These are phyloP conservation scores for Hippopotamyrus pictus DNA, from an alignment of 2,797 vertebrate species.

Conservation along the genomic window DNA sequence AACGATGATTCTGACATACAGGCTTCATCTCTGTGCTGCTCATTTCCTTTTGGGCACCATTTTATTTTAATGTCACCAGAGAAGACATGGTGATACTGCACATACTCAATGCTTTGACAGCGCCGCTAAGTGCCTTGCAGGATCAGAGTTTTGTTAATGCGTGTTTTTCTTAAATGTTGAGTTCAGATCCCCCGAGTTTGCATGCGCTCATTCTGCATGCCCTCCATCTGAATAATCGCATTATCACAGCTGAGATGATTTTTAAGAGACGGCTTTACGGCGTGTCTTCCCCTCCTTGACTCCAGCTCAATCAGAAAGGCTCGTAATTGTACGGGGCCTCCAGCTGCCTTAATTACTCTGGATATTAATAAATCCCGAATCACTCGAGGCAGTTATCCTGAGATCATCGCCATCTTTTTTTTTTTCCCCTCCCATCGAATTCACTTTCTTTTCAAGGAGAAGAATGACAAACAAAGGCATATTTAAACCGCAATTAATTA, in stretches of 20 bases:
- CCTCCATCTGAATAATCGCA: not conserved
- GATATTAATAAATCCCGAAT: slow-evolving; percentile 15
- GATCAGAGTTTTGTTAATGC: slow-evolving; percentile 9
- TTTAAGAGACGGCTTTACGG: not conserved
- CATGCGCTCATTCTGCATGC: not conserved
- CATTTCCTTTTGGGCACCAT: not conserved
- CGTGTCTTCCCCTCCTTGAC: slow-evolving; percentile 10
- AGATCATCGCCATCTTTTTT: slow-evolving; percentile 17
- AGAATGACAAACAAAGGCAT: slow-evolving; percentile 13
- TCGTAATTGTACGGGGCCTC: slow-evolving; percentile 7
- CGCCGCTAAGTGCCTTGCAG: not conserved
- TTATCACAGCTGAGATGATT: not conserved
- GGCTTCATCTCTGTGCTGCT: not conserved
- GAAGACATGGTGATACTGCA: not conserved
- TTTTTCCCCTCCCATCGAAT: not conserved
- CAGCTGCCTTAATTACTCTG: slow-evolving; percentile 18
- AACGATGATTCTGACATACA: not conserved
- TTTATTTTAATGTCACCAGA: slow-evolving; percentile 10
- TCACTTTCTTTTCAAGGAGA: slow-evolving; percentile 14
- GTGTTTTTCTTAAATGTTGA: not conserved
- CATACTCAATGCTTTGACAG: not conserved
- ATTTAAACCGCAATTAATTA: slow-evolving; percentile 2
- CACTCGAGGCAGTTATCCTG: slow-evolving; percentile 8
- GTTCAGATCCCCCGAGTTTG: not conserved
- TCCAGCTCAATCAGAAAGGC: slow-evolving; percentile 13